Percentiles rank a stretch among this genome's conserved stretches.
Conservation (phyloP, 2,888 invertebrate genomes). For the Erebia palarica region DNA sequence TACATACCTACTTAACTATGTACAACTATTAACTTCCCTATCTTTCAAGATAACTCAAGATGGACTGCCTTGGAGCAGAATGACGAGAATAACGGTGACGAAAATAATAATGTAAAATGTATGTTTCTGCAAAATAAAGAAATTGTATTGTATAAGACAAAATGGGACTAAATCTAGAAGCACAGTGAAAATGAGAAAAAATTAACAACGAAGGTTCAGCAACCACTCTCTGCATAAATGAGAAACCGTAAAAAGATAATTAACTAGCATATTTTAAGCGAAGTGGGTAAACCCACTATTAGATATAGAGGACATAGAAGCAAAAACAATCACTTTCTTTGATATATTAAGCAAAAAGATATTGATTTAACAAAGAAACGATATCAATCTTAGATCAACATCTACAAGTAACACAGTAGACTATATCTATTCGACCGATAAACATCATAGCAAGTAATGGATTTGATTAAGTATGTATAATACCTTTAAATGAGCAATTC, state of each 20-base stretch:
- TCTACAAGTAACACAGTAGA: background rate
- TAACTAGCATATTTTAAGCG: background rate
- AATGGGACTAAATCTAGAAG: too few relatives aligned
- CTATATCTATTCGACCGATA: constrained; percentile 8
- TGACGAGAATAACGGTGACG: background rate
- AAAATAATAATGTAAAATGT: too few relatives aligned
- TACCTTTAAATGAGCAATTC: too few relatives aligned
- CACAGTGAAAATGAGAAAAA: too few relatives aligned
- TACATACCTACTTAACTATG: too few relatives aligned
- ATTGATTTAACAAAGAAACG: background rate
- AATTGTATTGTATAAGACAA: too few relatives aligned
- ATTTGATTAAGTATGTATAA: background rate
- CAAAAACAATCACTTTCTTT: background rate
- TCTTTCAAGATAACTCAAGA: background rate
- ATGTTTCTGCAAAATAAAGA: too few relatives aligned
- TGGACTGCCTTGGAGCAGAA: background rate
- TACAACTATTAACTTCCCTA: too few relatives aligned
- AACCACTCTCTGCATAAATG: background rate
- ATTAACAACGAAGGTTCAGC: background rate
- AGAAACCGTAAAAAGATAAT: background rate
- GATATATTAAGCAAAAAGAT: background rate
- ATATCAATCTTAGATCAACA: background rate
- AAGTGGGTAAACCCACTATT: background rate
- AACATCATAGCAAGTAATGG: background rate
- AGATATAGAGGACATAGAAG: too few relatives aligned